Evolutionary conservation across 2,113 vertebrate species (phyloP), one percentile per base, ranked within the genome.

Genomic region (Vanacampus margaritifer): DNA sequence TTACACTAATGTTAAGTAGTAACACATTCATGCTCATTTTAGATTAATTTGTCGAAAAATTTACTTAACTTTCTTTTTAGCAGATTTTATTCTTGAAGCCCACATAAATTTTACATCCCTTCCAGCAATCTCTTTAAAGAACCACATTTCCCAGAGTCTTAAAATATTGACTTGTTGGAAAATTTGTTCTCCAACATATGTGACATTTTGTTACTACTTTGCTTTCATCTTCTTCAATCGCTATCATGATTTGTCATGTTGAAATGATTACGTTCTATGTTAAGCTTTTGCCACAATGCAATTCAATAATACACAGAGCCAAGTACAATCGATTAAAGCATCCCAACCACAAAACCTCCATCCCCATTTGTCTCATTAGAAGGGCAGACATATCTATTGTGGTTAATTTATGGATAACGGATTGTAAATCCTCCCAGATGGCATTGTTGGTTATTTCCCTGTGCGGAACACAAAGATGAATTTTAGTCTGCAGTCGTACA

Each of bases 391-490:
- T 56, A 45, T 64, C 36, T 32, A 13, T 35, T 51, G 9, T 32
- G 62, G 67, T 62, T 48, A n/a, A 81, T 71, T 75, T 64, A 35
- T 57, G 54, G 26, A 7, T 28, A 64, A 72, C 37, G 67, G 62
- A 63, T 35, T 73, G 13, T 72, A 67, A 68, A 75, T 62, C 59
- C 37, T 66, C 67, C 60, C 69, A 69, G 32, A 67, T 39, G 39
- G 53, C 65, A 39, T 67, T 48, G 48, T 51, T n/a, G 46, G 14
- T 45, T 3, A 4, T 58, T 68, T 68, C 32, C 43, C 10, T 26
- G 23, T 0, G 23, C 32, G 48, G 16, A 41, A 54, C 19, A 65
- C 35, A 16, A 56, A 51, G 36, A 68, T 23, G 70, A 69, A 77
- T 71, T 75, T 75, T 54, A 63, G 69, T 23, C 16, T 21, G 3